Percentiles rank a stretch among this genome's conserved stretches.
These are phyloP conservation scores for Euclidia mi DNA, from an alignment of 2,888 invertebrate species.

Conservation along the genomic window DNA sequence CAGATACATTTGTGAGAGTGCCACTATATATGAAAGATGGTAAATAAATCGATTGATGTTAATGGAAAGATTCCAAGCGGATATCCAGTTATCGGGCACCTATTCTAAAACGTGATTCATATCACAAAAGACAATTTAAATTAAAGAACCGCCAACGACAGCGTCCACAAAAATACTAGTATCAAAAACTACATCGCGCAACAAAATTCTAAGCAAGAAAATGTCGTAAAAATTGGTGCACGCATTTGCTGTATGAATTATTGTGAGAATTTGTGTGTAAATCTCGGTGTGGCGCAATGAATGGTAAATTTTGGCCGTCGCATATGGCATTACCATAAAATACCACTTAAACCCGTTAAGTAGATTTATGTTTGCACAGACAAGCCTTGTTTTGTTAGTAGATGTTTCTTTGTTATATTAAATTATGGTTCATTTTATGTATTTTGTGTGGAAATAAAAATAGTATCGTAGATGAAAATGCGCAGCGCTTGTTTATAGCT, in stretches of 20 bases:
- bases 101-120: no score
- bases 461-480: no score
- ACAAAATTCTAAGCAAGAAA: slow-evolving; percentile 20
- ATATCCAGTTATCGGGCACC: no score
- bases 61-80: no score
- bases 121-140: no score
- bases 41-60: no score
- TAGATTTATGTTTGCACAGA: slow-evolving; percentile 57
- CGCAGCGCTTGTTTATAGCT: no score
- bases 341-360: slow-evolving; percentile 57
- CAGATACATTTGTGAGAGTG: no score
- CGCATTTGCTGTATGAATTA: slow-evolving; percentile 34
- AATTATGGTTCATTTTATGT: slow-evolving; percentile 27
- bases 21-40: no score
- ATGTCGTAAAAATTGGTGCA: slow-evolving; percentile 18
- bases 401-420: slow-evolving; percentile 43
- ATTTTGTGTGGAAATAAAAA: not conserved
- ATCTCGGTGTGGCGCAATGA: slow-evolving; percentile 62
- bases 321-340: slow-evolving; percentile 64
- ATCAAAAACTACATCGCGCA: slow-evolving; percentile 2
- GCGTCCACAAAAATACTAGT: slow-evolving; percentile 2
- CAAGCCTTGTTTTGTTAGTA: slow-evolving; percentile 44
- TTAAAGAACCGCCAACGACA: no score
- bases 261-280: slow-evolving; percentile 38
- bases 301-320: slow-evolving; percentile 58